Evolutionary conservation across 2,113 vertebrate species (phyloP).

Genomic region (Grammomys surdaster): DNA sequence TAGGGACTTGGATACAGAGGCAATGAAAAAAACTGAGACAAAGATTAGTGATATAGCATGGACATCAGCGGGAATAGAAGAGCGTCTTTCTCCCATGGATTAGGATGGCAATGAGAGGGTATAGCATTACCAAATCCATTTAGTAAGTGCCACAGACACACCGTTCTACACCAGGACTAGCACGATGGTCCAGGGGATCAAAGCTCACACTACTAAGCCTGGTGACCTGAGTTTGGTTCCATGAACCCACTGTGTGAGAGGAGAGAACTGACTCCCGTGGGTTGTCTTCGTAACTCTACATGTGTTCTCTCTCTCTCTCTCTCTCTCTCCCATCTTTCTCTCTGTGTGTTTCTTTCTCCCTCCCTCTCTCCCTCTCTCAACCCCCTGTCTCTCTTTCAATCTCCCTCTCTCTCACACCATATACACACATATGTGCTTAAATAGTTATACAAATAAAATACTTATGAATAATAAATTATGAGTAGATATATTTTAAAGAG

Average conservation of each 20-base stretch:
- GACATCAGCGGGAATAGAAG: neutral
- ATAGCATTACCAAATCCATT: neutral
- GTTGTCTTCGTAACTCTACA: too few species aligned
- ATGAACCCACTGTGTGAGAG: neutral
- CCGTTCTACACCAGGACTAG: neutral
- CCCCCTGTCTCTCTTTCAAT: too few species aligned
- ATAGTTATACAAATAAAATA: too few species aligned
- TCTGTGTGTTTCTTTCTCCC: too few species aligned
- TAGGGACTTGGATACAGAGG: neutral
- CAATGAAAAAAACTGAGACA: neutral
- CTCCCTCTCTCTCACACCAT: too few species aligned
- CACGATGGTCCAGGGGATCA: neutral
- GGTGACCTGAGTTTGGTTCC: neutral
- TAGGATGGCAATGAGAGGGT: neutral
- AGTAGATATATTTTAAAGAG: neutral
- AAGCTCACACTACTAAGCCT: neutral
- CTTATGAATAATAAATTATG: neutral
- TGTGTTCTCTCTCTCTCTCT: neutral
- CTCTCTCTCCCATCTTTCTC: neutral
- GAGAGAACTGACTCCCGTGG: neutral
- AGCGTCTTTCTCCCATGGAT: neutral
- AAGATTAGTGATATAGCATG: neutral
- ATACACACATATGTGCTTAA: too few species aligned
- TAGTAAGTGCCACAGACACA: neutral
- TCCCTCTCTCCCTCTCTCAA: neutral